A percentile compares a stretch with the other conserved stretches of the same genome.
Evolutionary conservation across 2,797 vertebrate genomes (phyloP).

Genomic region (Nyctalus aviator): DNA sequence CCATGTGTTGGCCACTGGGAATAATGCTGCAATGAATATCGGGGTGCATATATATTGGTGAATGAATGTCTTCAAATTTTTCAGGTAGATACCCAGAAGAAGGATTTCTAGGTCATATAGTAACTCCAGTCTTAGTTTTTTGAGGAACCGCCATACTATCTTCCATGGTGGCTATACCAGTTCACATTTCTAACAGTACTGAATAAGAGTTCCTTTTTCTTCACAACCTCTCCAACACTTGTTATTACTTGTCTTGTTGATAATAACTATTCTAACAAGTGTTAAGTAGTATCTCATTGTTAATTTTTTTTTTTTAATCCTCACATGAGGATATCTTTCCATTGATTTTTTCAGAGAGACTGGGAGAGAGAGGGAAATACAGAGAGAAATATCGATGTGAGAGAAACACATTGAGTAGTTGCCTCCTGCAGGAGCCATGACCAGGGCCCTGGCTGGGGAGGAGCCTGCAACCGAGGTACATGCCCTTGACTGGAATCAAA

Average conservation of each 20-base stretch:
- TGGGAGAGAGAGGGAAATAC: too few species aligned
- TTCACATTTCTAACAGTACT: not conserved
- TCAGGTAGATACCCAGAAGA: not conserved
- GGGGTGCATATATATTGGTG: not conserved
- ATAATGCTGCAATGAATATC: not conserved
- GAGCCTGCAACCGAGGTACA: too few species aligned
- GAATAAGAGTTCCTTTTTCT: not conserved
- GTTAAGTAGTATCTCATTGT: not conserved
- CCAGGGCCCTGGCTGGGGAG: too few species aligned
- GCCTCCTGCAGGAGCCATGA: too few species aligned
- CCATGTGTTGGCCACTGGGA: not conserved
- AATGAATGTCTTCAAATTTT: not conserved
- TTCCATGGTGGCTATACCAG: not conserved
- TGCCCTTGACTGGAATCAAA: too few species aligned
- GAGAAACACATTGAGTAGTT: too few species aligned
- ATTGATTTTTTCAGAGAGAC: too few species aligned
- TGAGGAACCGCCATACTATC: not conserved
- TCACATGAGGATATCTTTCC: too few species aligned
- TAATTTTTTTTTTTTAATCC: too few species aligned
- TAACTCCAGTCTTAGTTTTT: not conserved
- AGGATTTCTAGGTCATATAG: not conserved
- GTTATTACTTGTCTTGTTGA: not conserved
- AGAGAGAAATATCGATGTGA: too few species aligned
- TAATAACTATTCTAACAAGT: not conserved
- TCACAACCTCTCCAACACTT: not conserved